Percentiles rank a stretch among this genome's conserved stretches.
phyloP scores from a whole-genome alignment of 2,113 vertebrate genomes.

The Dromas ardeola region DNA sequence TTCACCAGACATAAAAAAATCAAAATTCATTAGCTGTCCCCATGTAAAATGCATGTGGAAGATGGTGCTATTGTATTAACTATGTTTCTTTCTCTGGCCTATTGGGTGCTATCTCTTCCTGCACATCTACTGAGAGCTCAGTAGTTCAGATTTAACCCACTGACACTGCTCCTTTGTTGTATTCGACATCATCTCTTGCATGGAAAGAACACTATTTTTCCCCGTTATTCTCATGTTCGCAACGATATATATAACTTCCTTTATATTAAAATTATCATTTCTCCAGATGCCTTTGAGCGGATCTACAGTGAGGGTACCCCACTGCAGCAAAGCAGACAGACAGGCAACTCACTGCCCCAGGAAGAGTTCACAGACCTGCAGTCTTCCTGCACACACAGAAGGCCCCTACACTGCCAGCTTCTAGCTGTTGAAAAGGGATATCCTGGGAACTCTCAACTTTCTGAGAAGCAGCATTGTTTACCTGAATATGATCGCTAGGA shows the following conservation, averaged over 20 bases:
- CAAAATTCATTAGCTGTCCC: background rate
- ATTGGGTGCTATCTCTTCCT: background rate
- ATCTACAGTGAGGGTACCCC: background rate
- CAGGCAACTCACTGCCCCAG: background rate
- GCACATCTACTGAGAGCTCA: background rate
- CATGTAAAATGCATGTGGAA: background rate
- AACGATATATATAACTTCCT: background rate
- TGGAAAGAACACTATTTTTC: background rate
- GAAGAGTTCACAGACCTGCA: background rate
- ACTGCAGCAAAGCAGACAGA: background rate
- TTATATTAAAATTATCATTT: background rate
- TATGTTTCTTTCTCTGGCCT: background rate
- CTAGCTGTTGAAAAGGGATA: constrained; percentile 9
- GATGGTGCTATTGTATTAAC: background rate
- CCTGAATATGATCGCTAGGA: background rate
- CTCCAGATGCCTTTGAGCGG: background rate
- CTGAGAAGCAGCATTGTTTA: constrained; percentile 43
- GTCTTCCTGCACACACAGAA: background rate
- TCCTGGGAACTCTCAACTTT: background rate
- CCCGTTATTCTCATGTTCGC: background rate
- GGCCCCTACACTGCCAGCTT: background rate
- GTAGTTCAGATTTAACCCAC: background rate
- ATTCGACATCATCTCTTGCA: background rate
- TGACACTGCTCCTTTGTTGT: background rate
- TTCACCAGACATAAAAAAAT: background rate